Evolutionary conservation across 2,888 invertebrate genomes (phyloP).

Genomic region (Tubiluchus corallicola): DNA sequence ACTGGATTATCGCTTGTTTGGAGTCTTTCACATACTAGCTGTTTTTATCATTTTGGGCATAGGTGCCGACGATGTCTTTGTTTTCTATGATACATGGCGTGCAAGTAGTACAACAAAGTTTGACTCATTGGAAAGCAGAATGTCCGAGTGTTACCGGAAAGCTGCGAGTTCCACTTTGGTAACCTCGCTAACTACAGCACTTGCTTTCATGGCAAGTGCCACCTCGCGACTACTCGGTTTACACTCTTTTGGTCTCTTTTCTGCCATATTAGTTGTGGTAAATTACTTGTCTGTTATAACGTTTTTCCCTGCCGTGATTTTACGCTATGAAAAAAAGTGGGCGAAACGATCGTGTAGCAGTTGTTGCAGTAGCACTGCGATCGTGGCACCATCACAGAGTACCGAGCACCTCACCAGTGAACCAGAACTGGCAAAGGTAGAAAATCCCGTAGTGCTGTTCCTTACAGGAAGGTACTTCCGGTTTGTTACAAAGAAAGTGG

Average conservation of each 20-base stretch:
- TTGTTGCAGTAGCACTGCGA: too few relatives aligned
- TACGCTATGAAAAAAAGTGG: not conserved
- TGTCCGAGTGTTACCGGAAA: slow-evolving; percentile 21
- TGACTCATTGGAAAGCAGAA: slow-evolving; percentile 16
- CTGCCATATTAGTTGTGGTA: slow-evolving; percentile 19
- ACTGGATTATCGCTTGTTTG: slow-evolving; percentile 19
- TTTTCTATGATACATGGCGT: slow-evolving; percentile 21
- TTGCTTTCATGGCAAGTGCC: slow-evolving; percentile 21
- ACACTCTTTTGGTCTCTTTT: slow-evolving; percentile 20
- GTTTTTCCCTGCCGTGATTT: slow-evolving; percentile 23
- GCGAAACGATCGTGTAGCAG: too few relatives aligned
- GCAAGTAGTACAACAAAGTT: slow-evolving; percentile 15
- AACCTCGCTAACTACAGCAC: slow-evolving; percentile 23
- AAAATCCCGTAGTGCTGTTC: not conserved
- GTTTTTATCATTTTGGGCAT: slow-evolving; percentile 24
- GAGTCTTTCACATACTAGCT: slow-evolving; percentile 24
- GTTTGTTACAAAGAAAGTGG: not conserved
- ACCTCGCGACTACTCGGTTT: slow-evolving; percentile 19
- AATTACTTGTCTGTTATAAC: slow-evolving; percentile 25
- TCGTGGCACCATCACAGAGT: too few relatives aligned
- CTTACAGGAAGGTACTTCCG: not conserved
- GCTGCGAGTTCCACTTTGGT: slow-evolving; percentile 22
- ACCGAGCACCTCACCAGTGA: too few relatives aligned
- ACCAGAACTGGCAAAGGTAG: too few relatives aligned
- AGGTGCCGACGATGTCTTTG: slow-evolving; percentile 18